Evolutionary conservation across 2,888 invertebrate species (phyloP).

Genomic region (Ophioninae sp.): DNA sequence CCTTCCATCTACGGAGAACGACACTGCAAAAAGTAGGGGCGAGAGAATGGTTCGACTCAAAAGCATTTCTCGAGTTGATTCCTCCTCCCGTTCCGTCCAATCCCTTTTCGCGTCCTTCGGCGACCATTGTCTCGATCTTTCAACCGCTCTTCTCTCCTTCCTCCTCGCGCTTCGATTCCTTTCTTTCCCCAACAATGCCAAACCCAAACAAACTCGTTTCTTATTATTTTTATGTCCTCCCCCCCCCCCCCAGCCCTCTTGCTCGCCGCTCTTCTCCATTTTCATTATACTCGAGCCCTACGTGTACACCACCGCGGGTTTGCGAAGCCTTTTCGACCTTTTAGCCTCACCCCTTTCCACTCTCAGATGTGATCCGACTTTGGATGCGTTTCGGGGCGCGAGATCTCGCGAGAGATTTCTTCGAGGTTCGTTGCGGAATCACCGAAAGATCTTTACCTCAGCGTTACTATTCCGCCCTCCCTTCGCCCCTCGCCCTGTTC

Average conservation of each 20-base stretch:
- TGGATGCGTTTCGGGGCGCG: background rate
- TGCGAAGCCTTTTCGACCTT: constrained; percentile 39
- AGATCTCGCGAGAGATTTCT: constrained; percentile 50
- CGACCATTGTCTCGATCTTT: constrained; percentile 34
- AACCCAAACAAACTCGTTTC: background rate
- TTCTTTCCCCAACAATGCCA: constrained; percentile 13
- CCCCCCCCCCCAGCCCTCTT: constrained; percentile 12
- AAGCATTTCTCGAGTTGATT: constrained; percentile 37
- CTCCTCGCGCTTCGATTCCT: constrained; percentile 14
- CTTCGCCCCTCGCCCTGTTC: background rate
- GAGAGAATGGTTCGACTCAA: constrained; percentile 21
- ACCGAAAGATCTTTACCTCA: constrained; percentile 30
- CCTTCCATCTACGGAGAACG: constrained; percentile 58
- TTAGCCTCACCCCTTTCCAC: constrained; percentile 53
- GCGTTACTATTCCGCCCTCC: background rate
- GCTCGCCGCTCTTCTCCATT: constrained; percentile 47
- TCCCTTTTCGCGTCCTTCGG: constrained; percentile 25
- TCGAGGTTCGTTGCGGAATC: constrained; percentile 32
- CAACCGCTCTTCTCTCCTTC: constrained; percentile 41
- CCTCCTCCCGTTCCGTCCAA: background rate
- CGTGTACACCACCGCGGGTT: constrained; percentile 25
- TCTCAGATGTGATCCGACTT: constrained; percentile 33
- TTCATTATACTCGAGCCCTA: constrained; percentile 33
- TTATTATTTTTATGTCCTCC: constrained; percentile 6
- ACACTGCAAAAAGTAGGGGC: constrained; percentile 22